phyloP scores from a whole-genome alignment of 2,888 invertebrate genomes.

The Diaperis boleti region DNA sequence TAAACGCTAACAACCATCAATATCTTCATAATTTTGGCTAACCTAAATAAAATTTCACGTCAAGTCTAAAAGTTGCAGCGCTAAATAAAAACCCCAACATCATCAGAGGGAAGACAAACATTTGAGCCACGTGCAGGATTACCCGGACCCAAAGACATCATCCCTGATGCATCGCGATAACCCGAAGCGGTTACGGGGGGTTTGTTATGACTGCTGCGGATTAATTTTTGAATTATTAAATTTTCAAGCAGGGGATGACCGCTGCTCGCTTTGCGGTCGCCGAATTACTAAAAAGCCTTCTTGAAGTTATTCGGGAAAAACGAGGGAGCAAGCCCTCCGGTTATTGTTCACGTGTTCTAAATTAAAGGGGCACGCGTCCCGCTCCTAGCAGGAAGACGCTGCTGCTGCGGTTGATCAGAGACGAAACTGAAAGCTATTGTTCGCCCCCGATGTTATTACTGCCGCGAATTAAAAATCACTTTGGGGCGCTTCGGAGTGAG shows the following conservation, averaged over 20 bases:
- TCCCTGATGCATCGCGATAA: constrained; percentile 59
- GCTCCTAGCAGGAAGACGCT: constrained; percentile 27
- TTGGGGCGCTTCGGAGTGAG: constrained; percentile 47
- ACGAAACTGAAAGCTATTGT: constrained; percentile 42
- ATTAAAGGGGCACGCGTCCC: constrained; percentile 38
- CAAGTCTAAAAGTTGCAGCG: too few relatives aligned
- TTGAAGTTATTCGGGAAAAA: constrained; percentile 25
- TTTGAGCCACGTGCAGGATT: constrained; percentile 56
- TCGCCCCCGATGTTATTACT: constrained; percentile 44
- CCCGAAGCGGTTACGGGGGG: constrained; percentile 60
- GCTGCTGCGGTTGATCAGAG: constrained; percentile 39
- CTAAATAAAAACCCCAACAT: too few relatives aligned
- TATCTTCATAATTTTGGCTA: too few relatives aligned
- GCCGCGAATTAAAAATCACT: constrained; percentile 54
- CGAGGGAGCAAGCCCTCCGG: constrained; percentile 9
- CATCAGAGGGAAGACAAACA: constrained; percentile 50
- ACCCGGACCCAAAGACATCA: constrained; percentile 56
- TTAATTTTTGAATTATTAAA: constrained; percentile 63
- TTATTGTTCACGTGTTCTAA: constrained; percentile 34
- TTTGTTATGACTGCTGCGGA: constrained; percentile 61
- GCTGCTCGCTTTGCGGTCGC: constrained; percentile 28
- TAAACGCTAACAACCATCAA: too few relatives aligned
- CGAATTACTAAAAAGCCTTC: too few relatives aligned
- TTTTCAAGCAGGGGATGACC: constrained; percentile 45
- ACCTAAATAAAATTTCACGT: too few relatives aligned